Evolutionary conservation across 2,888 invertebrate species (phyloP), one percentile per base, ranked within the genome.

Genomic region (Linnaemya tessellans): DNA sequence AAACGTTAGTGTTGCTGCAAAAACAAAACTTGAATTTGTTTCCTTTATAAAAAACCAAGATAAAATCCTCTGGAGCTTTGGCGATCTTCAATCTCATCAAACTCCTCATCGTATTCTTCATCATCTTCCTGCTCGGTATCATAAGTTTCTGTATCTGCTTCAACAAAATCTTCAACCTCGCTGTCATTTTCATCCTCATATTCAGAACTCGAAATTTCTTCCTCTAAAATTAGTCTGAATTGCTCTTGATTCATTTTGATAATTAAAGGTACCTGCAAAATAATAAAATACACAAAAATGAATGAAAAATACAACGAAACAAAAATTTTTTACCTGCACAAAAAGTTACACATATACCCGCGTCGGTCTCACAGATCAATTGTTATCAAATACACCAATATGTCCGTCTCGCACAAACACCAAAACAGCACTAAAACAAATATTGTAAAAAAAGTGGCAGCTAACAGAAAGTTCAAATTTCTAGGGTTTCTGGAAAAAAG

Each of bases 141-240:
- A 41, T 11, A 41, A 41, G 38, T 41, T 41, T 41, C 38, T 11
- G 11, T 11, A 10, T 11, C 11, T 41, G 38, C 38, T 11, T 11
- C 38, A 41, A 41, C 11, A 41, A 41, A 2, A 35, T 49, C 67
- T 35, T 49, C 49, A 1, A 65, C 25, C 65, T 68, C 9, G 67
- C 49, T 68, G 67, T 67, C 49, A 51, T 67, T 49, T 67, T 65
- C 15, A 65, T 65, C 46, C 30, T 67, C 49, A 49, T 67, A 67
- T 18, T 67, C 46, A 67, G 49, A 67, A 67, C 65, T 49, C 30
- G 49, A 67, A 67, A 67, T 67, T 49, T 67, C 65, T 67, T 67
- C 49, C 65, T 30, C 49, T 49, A 64, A 64, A 38, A 64, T 43
- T 64, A 62, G 20, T 62, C 38, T 62, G 20, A 62, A 41, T 62